Percentiles rank a stretch among this genome's conserved stretches.
These are phyloP conservation scores for Artibeus lituratus DNA, from an alignment of 2,797 vertebrate species.

Conservation along the genomic window DNA sequence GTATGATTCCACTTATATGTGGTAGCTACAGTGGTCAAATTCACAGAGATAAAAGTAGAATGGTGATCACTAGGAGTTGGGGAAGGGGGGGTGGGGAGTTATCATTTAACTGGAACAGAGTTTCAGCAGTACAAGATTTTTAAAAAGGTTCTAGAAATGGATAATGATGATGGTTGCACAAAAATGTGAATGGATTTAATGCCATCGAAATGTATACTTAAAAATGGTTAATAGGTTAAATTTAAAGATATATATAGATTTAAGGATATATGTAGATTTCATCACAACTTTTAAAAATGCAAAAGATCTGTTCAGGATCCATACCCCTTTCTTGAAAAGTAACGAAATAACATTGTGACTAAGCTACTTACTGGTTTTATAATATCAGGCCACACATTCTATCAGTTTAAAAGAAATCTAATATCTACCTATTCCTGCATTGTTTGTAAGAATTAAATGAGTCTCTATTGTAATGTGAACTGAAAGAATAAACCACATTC, in stretches of 20 bases:
- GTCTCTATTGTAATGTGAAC: background rate
- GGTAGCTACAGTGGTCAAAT: background rate
- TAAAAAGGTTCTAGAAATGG: background rate
- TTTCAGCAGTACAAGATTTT: background rate
- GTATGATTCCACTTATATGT: background rate
- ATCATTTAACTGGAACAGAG: background rate
- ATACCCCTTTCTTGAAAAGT: background rate
- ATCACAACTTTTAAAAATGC: background rate
- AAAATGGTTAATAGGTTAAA: background rate
- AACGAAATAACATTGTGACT: background rate
- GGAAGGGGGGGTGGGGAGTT: background rate
- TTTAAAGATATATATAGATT: background rate
- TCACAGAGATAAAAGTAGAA: background rate
- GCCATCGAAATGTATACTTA: background rate
- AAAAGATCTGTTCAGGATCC: background rate
- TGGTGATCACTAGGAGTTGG: background rate
- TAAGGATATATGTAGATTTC: background rate
- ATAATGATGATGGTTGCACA: background rate
- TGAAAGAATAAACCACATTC: background rate
- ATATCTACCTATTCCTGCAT: background rate
- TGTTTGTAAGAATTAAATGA: background rate
- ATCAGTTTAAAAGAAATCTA: background rate
- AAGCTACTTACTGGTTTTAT: background rate
- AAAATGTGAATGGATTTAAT: background rate
- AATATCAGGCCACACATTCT: background rate